phyloP scores from a whole-genome alignment of 2,888 invertebrate species.

The Stenodera caucasica region DNA sequence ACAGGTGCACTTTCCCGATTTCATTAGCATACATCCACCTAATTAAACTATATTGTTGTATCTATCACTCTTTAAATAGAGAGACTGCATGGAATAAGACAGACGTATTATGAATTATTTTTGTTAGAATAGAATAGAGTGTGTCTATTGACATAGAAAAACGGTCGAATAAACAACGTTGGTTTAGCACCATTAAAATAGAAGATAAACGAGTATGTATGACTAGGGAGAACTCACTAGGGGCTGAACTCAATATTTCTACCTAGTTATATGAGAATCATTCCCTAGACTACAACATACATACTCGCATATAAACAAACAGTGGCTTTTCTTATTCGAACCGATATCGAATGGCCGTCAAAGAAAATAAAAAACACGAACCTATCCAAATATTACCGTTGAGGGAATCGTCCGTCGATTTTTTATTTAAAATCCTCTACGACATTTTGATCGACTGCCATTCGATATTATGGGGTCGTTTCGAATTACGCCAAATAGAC shows the following conservation, averaged over 20 bases:
- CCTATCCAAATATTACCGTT: slow-evolving; percentile 36
- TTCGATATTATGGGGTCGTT: slow-evolving; percentile 42
- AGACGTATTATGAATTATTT: too few species aligned
- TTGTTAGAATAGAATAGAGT: background rate
- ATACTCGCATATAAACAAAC: background rate
- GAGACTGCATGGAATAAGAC: too few species aligned
- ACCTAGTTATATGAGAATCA: background rate
- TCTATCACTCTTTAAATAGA: too few species aligned
- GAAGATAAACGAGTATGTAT: background rate
- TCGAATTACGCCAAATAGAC: slow-evolving; percentile 37
- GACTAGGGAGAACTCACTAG: background rate
- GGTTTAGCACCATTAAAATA: background rate
- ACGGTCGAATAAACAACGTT: background rate
- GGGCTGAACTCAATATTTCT: background rate
- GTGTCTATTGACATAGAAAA: background rate
- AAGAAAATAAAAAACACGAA: background rate
- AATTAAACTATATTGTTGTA: slow-evolving; percentile 13
- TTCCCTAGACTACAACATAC: background rate
- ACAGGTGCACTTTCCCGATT: slow-evolving; percentile 15
- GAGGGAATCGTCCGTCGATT: slow-evolving; percentile 41
- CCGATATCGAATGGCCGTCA: slow-evolving; percentile 19
- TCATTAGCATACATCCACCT: slow-evolving; percentile 22
- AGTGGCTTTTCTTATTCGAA: background rate
- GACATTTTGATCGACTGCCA: slow-evolving; percentile 49
- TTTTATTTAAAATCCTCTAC: slow-evolving; percentile 47